Evolutionary conservation across 92 coral and sea anemone genomes (phyloP), one percentile per base, ranked within the genome.

Genomic region (Phenganax subtilis): DNA sequence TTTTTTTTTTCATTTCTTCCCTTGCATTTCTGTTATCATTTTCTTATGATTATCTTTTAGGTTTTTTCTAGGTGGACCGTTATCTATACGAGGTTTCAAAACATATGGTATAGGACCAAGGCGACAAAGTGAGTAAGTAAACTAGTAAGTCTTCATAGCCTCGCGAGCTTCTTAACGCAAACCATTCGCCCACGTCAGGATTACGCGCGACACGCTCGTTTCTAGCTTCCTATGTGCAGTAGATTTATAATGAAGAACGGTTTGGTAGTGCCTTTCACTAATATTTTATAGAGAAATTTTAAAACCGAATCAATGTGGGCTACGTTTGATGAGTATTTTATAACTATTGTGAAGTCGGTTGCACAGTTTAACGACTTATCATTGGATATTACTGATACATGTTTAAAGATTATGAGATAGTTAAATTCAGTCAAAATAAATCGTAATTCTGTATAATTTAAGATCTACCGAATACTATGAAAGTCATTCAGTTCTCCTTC

Each of bases 71-170:
- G 98, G 98, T 47, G 98, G 98, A 75, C 94, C 98, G 20, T 85
- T 90, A 55, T 94, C 98, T 58, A 85, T 94, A 27, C 83, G 98
- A 85, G 98, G 98, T 17, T 93, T 88, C 75, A 85, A 87, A 66
- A 84, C 88, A 70, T 91, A 87, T 76, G 98, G 98, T 64, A 91
- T 93, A 71, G 98, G 98, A 15, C 97, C 98, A 55, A 93, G 93
- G 71, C 73, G 85, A 53, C 91, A 87, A 82, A 80, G 98, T 93
- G 76, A 78, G 93, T 58, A 37, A 37, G 47, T 1, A 37, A 37
- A 9, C 57, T 8, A 20, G 51, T 71, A 20, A 14, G 70, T n/a
- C 31, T 29, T 30, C 51, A 44, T 27, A 63, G 37, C 14, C 30
- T 20, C 25, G 16, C 3, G 5, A 28, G 8, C 15, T 17, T 1